Evolutionary conservation across 1,140 invertebrate species (phyloP), one percentile per base, ranked within the genome.

Genomic region (Drosophila sechellia): DNA sequence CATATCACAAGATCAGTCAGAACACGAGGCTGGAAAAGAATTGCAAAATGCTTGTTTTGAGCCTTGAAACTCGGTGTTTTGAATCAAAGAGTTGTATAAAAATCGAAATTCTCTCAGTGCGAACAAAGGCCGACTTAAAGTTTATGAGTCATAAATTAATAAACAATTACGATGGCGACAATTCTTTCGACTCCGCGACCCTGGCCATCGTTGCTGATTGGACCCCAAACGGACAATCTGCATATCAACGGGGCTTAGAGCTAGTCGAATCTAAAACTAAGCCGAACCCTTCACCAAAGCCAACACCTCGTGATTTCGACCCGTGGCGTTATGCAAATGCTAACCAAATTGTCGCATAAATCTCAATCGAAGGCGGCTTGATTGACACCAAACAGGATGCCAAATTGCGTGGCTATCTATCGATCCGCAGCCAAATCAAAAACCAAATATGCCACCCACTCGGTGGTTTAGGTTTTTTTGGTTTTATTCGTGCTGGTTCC

Each of bases 311-410:
- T 43, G 72, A 74, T 50, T 45, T 42, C 10, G 70, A 35, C 59
- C 54, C 39, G 34, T 15, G 49, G 61, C 72, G 61, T 66, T 60
- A 60, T 61, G 75, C 61, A 83, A 64, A 81, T 86, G 54, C 27
- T 45, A 45, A 48, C 73, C 79, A 77, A 81, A 76, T 57, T 76
- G 60, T 76, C 72, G 72, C 72, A 76, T 76, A 76, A 76, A 76
- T 76, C 72, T 75, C 64, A 77, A 77, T 77, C 46, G 69, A 58
- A 56, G 48, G 53, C 56, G 31, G 43, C 52, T 70, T 78, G 81
- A 86, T 86, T 86, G 83, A 79, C 70, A 79, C 43, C 53, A 76
- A 75, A 76, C 83, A 87, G 83, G 83, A 87, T 83, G 77, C 71
- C 71, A 69, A 72, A 64, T 77, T 79, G 79, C 83, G 70, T 87